These are phyloP conservation scores for Odontomyia ornata DNA, from an alignment of 2,888 invertebrate species.

Conservation along the genomic window DNA sequence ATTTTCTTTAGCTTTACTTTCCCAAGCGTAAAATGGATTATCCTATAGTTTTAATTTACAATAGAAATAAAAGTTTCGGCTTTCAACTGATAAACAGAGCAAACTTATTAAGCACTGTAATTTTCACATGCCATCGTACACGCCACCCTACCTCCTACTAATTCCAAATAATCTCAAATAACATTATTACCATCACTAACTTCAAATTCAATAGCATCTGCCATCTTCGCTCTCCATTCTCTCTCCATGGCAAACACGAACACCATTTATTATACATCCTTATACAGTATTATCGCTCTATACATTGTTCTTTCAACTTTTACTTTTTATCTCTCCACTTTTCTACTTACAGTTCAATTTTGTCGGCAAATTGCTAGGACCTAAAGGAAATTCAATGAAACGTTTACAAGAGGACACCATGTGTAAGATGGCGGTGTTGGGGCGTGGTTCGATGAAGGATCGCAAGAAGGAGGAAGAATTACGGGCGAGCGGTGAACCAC, in stretches of 20 bases:
- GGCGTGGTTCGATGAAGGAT: conserved; percentile 93
- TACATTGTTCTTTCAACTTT: background rate
- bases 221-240: background rate
- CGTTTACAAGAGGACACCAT: conserved; percentile 93
- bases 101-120: no score
- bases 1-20: no score
- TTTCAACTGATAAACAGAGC: no score
- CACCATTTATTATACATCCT: no score
- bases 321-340: background rate
- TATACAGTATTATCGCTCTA: background rate
- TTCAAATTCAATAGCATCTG: background rate
- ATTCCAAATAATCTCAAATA: background rate
- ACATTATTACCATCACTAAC: background rate
- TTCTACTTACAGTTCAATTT: conserved; percentile 85
- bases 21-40: no score
- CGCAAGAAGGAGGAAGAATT: conserved; percentile 94
- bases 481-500: conserved; percentile 89
- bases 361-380: conserved; percentile 92
- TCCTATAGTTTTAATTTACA: no score
- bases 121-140: no score
- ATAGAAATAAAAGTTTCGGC: no score
- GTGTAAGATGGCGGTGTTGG: conserved; percentile 95
- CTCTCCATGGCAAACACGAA: background rate
- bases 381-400: conserved; percentile 92
- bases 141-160: no score